Conservation (phyloP, 2,113 vertebrate genomes). For the Neodon shergylaensis region DNA sequence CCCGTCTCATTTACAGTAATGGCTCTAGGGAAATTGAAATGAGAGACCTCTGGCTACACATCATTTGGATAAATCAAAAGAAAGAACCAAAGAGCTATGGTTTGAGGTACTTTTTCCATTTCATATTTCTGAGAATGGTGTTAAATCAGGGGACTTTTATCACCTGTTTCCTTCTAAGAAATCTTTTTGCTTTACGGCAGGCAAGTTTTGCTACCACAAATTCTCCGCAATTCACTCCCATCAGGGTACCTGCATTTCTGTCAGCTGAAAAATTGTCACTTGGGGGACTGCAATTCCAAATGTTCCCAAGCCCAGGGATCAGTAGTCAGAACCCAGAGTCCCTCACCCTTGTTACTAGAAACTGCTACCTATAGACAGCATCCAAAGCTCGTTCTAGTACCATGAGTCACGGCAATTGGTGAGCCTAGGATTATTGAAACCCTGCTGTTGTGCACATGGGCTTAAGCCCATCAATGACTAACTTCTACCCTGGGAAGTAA, state of each 20-base stretch:
- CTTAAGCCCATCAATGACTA: neutral
- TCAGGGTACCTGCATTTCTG: neutral
- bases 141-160: slow-evolving; percentile 50
- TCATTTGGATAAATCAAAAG: slow-evolving; percentile 60
- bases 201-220: neutral
- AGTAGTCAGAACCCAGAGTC: neutral
- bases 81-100: slow-evolving; percentile 39
- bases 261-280: neutral
- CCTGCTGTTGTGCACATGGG: neutral
- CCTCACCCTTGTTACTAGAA: neutral
- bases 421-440: neutral
- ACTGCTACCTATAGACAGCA: neutral
- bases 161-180: slow-evolving; percentile 66
- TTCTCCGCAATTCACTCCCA: neutral
- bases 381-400: rapidly evolving
- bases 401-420: neutral
- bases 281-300: neutral
- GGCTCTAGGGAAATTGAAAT: slow-evolving; percentile 44
- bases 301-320: neutral
- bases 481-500: neutral
- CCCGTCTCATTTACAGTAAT: slow-evolving; percentile 54
- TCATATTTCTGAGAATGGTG: slow-evolving; percentile 70
- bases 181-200: slow-evolving; percentile 30
- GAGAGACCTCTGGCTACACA: slow-evolving; percentile 43
- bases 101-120: slow-evolving; percentile 55